These are phyloP conservation scores for Heterotilapia buettikoferi DNA, from an alignment of 2,113 vertebrate genomes.

Conservation along the genomic window DNA sequence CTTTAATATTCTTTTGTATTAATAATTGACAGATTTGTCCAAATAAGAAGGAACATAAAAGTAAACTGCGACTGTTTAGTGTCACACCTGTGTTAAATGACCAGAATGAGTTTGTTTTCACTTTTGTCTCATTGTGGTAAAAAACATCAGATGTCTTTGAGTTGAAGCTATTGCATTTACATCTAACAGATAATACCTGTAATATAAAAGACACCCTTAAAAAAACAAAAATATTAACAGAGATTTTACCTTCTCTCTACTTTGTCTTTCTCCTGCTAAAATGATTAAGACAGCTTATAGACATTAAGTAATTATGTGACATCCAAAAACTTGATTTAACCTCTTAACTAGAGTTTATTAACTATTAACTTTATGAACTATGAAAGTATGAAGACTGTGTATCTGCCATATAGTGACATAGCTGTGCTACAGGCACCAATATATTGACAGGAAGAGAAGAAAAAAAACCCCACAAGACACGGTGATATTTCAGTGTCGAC, in stretches of 20 bases:
- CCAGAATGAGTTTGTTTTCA: not conserved
- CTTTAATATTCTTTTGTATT: not conserved
- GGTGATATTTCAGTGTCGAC: not conserved
- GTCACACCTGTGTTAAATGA: not conserved
- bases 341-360: not conserved
- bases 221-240: not conserved
- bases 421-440: not conserved
- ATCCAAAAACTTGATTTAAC: not conserved
- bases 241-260: not conserved
- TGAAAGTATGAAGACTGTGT: not conserved
- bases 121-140: not conserved
- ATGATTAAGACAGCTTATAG: not conserved
- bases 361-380: not conserved
- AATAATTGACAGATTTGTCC: not conserved
- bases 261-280: not conserved
- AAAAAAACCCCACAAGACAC: fast-evolving
- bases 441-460: conserved; percentile 3
- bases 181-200: not conserved
- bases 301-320: not conserved
- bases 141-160: not conserved
- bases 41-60: not conserved
- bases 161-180: not conserved
- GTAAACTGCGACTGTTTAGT: not conserved
- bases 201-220: not conserved
- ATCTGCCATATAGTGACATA: not conserved